phyloP scores from a whole-genome alignment of 2,113 vertebrate genomes.

The Phyllostomus hastatus region DNA sequence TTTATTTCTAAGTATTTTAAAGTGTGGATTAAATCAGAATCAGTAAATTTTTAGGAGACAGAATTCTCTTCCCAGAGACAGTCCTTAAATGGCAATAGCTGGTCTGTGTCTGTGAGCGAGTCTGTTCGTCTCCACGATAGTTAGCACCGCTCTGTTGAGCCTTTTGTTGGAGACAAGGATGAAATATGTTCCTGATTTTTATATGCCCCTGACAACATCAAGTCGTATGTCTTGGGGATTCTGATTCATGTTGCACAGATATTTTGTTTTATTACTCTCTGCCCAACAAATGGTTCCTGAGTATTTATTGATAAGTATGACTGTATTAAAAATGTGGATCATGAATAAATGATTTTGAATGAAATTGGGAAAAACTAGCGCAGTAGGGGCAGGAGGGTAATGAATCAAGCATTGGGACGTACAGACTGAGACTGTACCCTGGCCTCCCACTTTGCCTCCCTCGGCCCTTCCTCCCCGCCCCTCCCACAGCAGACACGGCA shows the following conservation, averaged over 20 bases:
- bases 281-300: neutral
- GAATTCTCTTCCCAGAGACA: neutral
- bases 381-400: neutral
- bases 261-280: neutral
- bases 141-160: neutral
- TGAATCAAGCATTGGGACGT: neutral
- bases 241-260: neutral
- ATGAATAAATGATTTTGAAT: conserved; percentile 17
- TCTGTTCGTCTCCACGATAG: neutral
- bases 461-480: too few species aligned
- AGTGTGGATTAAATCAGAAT: conserved; percentile 29
- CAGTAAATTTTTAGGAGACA: conserved; percentile 39
- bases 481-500: neutral
- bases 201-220: neutral
- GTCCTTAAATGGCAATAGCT: conserved; percentile 2
- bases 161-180: conserved; percentile 18
- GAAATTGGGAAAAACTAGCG: neutral
- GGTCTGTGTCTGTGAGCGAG: neutral
- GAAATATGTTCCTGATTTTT: conserved; percentile 35
- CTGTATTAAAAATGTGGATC: conserved; percentile 29
- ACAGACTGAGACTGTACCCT: neutral
- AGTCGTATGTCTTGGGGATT: neutral
- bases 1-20: conserved; percentile 45
- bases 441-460: neutral
- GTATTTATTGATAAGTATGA: neutral